Base-by-base conservation (phyloP, 2,113 vertebrate genomes). In the Hypomesus transpacificus region DNA sequence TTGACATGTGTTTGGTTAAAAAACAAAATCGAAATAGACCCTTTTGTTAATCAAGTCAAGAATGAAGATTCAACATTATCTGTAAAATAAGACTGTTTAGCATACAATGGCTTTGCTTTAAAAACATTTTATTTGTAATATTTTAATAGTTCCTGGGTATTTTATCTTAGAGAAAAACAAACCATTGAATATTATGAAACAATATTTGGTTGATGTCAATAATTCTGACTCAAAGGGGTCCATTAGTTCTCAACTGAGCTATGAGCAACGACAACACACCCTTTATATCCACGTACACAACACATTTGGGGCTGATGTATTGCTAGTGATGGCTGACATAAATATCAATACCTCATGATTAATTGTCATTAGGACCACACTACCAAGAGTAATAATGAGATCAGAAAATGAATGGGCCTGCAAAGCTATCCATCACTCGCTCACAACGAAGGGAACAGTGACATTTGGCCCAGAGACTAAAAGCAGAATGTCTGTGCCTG, bases 301-400 rank as follows among this genome's bases (percentile, higher is more conserved):
- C 28, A 57, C 13, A 14, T 22, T 14, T 3, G 31, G 2, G 7
- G 34, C 26, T 68, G 64, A 75, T 53, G 26, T 46, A 65, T 31
- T 28, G 60, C 13, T 22, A 62, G 16, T 20, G 64, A n/a, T 4
- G 63, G 18, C n/a, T 57, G 68, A 61, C 63, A 77, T 66, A 75
- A 61, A 53, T 39, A 73, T 78, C 73, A 78, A 75, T 75, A 62
- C 50, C 22, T 72, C 46, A 20, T 64, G 6, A 73, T 78, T 26
- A 65, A 53, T 20, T 52, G 59, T 31, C 26, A 31, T 66, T 70
- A 24, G 50, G 13, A 39, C 22, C 1, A 56, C 31, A 14, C 52
- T 63, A 63, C 13, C 61, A 63, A 34, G 16, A 39, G 61, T 34
- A 14, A 56, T 56, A 2, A 56, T 56, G 53, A 18, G 53, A 56